Conservation (phyloP, 1,140 invertebrate species). For the Pseudomyrmex dendroicus region DNA sequence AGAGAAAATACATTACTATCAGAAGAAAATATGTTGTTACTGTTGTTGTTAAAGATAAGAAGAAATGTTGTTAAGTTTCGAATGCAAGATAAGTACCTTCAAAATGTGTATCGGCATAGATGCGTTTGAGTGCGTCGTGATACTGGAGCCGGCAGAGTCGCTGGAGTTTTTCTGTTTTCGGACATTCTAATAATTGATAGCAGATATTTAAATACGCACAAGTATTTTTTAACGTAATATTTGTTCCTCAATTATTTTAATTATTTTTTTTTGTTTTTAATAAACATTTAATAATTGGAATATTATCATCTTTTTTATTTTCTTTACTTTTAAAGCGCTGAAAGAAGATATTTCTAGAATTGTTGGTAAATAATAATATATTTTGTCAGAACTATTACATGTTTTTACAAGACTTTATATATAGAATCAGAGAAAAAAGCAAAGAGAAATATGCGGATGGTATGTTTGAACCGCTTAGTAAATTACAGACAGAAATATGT, state of each 20-base stretch:
- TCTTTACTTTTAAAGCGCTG: background rate
- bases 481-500: slow-evolving; percentile 1
- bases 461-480: slow-evolving; percentile 20
- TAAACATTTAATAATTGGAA: background rate
- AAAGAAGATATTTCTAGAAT: background rate
- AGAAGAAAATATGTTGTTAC: slow-evolving; percentile 76
- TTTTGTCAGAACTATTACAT: background rate
- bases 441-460: background rate
- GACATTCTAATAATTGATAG: slow-evolving; percentile 16
- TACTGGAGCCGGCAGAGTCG: slow-evolving; percentile 47
- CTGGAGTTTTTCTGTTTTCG: slow-evolving; percentile 34
- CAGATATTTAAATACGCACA: slow-evolving; percentile 11
- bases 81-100: slow-evolving; percentile 49
- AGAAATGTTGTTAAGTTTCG: slow-evolving; percentile 75
- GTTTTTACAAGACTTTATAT: background rate
- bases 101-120: slow-evolving; percentile 20
- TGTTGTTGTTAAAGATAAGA: slow-evolving; percentile 81
- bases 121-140: slow-evolving; percentile 28
- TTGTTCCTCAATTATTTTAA: background rate
- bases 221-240: background rate
- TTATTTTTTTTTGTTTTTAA: background rate
- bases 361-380: too few relatives aligned
- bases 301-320: background rate
- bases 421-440: background rate
- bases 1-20: slow-evolving; percentile 68